phyloP scores from a whole-genome alignment of 2,113 vertebrate genomes.

The Leiothrix lutea region DNA sequence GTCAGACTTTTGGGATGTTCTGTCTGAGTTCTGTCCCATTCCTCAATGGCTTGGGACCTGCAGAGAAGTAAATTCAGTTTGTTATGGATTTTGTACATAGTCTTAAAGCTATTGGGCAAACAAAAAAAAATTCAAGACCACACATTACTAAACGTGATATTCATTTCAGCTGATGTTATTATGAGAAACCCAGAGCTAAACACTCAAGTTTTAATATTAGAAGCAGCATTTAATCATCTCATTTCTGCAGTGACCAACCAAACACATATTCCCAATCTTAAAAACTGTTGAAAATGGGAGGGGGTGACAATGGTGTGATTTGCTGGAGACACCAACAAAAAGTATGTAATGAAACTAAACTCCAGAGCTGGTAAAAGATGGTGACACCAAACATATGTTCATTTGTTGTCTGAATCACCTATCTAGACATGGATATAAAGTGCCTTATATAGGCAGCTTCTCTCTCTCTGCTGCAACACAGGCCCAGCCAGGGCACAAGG shows the following conservation, averaged over 20 bases:
- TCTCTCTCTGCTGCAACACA: neutral
- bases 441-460: neutral
- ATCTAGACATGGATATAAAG: neutral
- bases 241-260: neutral
- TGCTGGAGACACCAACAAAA: neutral
- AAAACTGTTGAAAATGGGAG: neutral
- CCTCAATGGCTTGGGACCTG: neutral
- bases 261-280: neutral
- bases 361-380: neutral
- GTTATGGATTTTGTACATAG: neutral
- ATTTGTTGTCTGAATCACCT: neutral
- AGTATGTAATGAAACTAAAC: neutral
- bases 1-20: neutral
- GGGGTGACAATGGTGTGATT: neutral
- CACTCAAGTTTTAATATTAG: neutral
- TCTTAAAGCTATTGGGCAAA: neutral
- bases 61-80: neutral
- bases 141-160: neutral
- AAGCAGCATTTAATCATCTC: neutral
- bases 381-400: neutral
- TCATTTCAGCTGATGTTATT: neutral
- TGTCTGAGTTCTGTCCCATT: neutral
- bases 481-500: neutral
- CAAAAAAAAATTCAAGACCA: neutral
- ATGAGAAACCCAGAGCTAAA: neutral